Evolutionary conservation across 2,888 invertebrate species (phyloP), one percentile per base, ranked within the genome.

Genomic region (Taphrorychus bicolor): DNA sequence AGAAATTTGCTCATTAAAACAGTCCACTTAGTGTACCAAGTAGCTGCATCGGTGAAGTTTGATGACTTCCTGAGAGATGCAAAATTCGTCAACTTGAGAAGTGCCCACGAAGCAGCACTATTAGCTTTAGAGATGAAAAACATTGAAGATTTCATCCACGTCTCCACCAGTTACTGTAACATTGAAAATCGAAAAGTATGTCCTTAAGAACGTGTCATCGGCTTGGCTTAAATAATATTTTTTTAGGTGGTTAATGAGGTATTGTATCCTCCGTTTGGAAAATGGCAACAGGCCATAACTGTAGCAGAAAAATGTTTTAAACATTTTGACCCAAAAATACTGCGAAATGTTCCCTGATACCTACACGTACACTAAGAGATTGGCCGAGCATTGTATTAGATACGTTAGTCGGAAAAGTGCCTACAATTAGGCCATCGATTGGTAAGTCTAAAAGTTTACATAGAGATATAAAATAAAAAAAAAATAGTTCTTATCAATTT

Each of bases 121-220:
- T 80, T 92, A 3, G 89, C 88, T 0, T 81, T 85, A 51, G 83
- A 85, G 32, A 84, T 89, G 73, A 84, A 84, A 59, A 80, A 87
- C 22, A 59, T 79, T 5, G 67, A 71, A 14, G 87, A 65, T 3
- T 82, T 93, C 7, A 83, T 94, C 0, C 95, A 97, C 80, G 89
- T 95, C 0, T 95, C 95, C 0, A 95, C 96, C 0, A 92, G 94
- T 0, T 97, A 94, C 80, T 89, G 93, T 4, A 94, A 97, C 81
- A 91, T 92, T 3, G 91, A 94, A 73, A 85, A 52, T 22, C 56
- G 19, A 22, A 66, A 54, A 60, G 66, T 66, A 17, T 4, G 2
- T 14, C 4, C n/a, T 4, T 42, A n/a, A 42, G 4, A 16, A 11
- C n/a, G 17, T 42, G 14, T 9, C 9, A 32, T 5, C 5, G 5